A percentile compares a stretch with the other conserved stretches of the same genome.
These are phyloP conservation scores for Pipistrellus pipistrellus DNA, from an alignment of 2,797 vertebrate species.

Conservation along the genomic window DNA sequence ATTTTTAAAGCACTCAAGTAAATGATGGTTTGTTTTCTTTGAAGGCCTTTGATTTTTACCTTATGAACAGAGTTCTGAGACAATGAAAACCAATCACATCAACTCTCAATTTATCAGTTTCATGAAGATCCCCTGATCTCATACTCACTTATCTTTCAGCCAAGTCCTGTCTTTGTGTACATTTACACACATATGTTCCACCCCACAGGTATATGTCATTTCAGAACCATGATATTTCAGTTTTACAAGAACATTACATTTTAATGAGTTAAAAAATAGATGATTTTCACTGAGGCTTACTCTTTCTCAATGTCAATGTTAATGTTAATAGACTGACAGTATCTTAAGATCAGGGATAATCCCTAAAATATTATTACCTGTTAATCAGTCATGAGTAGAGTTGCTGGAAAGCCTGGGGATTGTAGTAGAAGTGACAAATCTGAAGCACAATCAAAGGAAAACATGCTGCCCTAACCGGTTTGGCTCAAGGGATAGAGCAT, in stretches of 20 bases:
- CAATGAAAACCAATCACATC: background rate
- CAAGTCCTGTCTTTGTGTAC: background rate
- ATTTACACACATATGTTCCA: background rate
- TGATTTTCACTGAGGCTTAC: background rate
- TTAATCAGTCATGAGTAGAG: background rate
- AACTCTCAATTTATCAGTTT: background rate
- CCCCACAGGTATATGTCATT: background rate
- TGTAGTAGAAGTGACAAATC: background rate
- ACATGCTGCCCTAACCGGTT: background rate
- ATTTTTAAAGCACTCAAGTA: background rate
- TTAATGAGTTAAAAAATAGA: background rate
- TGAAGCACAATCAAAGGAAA: background rate
- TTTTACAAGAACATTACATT: constrained; percentile 2
- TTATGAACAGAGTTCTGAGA: background rate
- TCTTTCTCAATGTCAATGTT: background rate
- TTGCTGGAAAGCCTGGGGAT: background rate
- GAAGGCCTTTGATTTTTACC: background rate
- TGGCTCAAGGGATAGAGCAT: no score
- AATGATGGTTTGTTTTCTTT: constrained; percentile 26
- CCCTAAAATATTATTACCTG: background rate
- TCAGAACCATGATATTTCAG: background rate
- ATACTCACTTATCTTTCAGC: background rate
- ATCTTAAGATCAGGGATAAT: background rate
- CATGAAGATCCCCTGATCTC: background rate
- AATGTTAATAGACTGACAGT: constrained; percentile 2